Base-by-base conservation (phyloP, 2,797 vertebrate genomes). In the Pitangus sulphuratus region DNA sequence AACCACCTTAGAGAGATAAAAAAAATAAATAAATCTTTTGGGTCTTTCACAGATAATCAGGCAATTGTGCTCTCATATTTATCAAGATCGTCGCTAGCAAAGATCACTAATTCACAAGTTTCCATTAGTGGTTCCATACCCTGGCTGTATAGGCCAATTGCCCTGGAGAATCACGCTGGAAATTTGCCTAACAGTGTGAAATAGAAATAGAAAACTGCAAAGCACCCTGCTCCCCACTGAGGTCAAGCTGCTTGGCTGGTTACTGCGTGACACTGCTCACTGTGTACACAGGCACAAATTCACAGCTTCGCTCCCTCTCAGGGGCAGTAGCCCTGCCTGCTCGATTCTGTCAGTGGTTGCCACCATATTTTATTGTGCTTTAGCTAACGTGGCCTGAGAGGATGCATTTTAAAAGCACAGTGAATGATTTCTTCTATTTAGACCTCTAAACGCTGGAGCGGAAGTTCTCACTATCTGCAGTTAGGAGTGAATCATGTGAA, bases 351-450 rank as follows among this genome's bases (percentile, higher is more conserved):
- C 78, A 64, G 39, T 20, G 28, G 39, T 9, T 71, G 51, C 37
- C 57, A 80, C n/a, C 6, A 1, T 28, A 54, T 70, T 60, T 64
- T 62, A 33, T 6, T 35, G 44, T 37, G 45, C n/a, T 53, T 74
- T 89, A 87, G 60, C 51, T 74, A 53, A 65, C 24, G 20, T 2
- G 15, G 47, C 45, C 77, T 28, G 12, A 64, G 75, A 89, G 18
- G 26, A 54, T 6, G 30, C 12, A 50, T 86, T 86, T 90, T 60
- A 57, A 85, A 92, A 77, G 45, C 56, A 60, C 54, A 74, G n/a
- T 30, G 48, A 95, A 77, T 53, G 4, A 78, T 93, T 92, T 91
- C n/a, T 48, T 87, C 69, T 66, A 2, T 30, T 92, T 85, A 89
- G 31, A 70, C 51, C 74, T 66, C 42, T 71, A 84, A 91, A 78